Evolutionary conservation across 2,797 vertebrate species (phyloP).

Genomic region (Graptemys geographica): DNA sequence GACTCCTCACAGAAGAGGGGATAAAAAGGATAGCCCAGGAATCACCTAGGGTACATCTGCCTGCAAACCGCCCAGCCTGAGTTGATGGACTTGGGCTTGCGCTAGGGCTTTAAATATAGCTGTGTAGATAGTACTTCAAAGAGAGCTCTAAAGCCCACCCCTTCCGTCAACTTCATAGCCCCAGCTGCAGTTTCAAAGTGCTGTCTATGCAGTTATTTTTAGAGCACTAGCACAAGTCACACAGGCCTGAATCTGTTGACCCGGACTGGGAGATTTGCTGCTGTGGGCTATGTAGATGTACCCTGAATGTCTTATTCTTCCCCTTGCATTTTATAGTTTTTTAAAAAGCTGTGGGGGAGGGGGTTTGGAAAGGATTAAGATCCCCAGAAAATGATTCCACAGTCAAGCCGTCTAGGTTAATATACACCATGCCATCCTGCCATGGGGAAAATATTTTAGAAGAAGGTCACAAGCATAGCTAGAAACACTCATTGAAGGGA

Average conservation of each 20-base stretch:
- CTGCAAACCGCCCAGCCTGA: too few relatives aligned
- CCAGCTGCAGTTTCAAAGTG: not conserved
- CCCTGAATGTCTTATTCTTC: too few relatives aligned
- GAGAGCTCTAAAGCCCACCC: too few relatives aligned
- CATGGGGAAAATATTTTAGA: not conserved
- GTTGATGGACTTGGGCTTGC: not conserved
- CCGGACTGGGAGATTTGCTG: too few relatives aligned
- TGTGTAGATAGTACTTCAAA: too few relatives aligned
- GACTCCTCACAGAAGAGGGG: not conserved
- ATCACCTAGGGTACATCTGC: not conserved
- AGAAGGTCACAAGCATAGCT: not conserved
- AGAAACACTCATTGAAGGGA: not conserved
- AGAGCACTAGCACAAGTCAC: too few relatives aligned
- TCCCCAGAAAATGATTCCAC: not conserved
- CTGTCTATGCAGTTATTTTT: not conserved
- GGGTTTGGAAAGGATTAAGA: not conserved
- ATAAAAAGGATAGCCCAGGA: not conserved
- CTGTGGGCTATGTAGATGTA: too few relatives aligned
- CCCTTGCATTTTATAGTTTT: not conserved
- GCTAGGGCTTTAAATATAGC: not conserved
- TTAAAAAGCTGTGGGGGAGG: not conserved
- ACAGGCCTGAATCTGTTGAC: too few relatives aligned
- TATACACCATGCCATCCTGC: not conserved
- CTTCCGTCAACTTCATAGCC: not conserved
- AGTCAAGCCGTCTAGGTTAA: not conserved